Evolutionary conservation across 37 sponge, comb jelly and placozoan genomes (phyloP), one percentile per base, ranked within the genome.

Genomic region (Halisarca cf. caerulea): DNA sequence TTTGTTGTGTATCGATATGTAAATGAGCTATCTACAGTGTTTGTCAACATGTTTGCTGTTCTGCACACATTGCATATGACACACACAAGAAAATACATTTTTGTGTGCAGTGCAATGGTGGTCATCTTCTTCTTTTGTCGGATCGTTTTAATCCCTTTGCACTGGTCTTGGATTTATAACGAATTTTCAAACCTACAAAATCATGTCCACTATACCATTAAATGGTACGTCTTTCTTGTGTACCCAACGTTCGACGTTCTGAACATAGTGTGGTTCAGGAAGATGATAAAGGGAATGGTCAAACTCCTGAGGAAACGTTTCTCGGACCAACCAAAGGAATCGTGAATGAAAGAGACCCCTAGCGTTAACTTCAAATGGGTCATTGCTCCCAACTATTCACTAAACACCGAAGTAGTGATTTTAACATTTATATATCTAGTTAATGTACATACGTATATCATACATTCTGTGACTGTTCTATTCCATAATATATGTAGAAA

Each of bases 251-350:
- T 93, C 62, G 93, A 93, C 55, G 0, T 89, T 0, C 81, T 93
- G 36, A 93, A 93, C 70, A 2, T 93, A 0, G 80, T 47, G 79
- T 93, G 93, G 93, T 74, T 83, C 27, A 55, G 45, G 51, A 93
- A 89, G 79, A 89, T 93, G 82, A 23, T 86, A 18, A 62, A 27
- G 42, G 93, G 93, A 3, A 60, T 59, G 4, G 18, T 78, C 2
- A 90, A 90, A 36, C 33, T 66, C 25, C 25, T 70, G 27, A 18
- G 9, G 8, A 77, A 79, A 17, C 35, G 30, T 34, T 32, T n/a
- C n/a, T n/a, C n/a, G n/a, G n/a, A n/a, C n/a, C n/a, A n/a, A n/a
- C n/a, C n/a, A n/a, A n/a, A n/a, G n/a, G n/a, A n/a, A n/a, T n/a
- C n/a, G n/a, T n/a, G n/a, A n/a, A n/a, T n/a, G n/a, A n/a, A n/a